Percentiles rank a stretch among this genome's conserved stretches.
Evolutionary conservation across 2,797 vertebrate genomes (phyloP).

Genomic region (Pseudochromis fuscus): DNA sequence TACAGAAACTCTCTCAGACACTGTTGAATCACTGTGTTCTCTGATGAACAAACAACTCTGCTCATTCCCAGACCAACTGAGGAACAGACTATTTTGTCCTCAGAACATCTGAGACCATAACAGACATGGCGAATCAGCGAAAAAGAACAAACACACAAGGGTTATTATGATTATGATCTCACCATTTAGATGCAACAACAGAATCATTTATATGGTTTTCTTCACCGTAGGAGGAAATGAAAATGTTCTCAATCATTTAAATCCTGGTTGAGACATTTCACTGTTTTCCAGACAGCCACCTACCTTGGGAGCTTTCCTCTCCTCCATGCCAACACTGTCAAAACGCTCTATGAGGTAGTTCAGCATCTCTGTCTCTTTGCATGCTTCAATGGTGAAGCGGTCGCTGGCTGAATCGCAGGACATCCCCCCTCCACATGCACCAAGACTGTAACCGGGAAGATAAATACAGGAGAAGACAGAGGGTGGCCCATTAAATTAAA

Average conservation of each 20-base stretch:
- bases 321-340: conserved; percentile 99
- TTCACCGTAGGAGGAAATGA: background rate
- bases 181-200: background rate
- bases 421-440: conserved; percentile 90
- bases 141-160: background rate
- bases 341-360: conserved; percentile 99
- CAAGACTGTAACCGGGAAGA: conserved; percentile 83
- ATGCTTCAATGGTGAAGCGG: conserved; percentile 96
- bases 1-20: conserved; percentile 30
- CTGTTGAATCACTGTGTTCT: conserved; percentile 36
- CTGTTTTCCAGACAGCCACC: background rate
- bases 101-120: no score
- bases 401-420: conserved; percentile 92
- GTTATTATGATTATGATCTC: background rate
- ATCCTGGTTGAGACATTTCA: background rate
- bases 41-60: conserved; percentile 2
- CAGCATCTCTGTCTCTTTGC: conserved; percentile 99
- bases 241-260: background rate
- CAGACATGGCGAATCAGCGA: no score
- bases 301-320: conserved; percentile 99
- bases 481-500: conserved; percentile 34
- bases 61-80: conserved; percentile 32
- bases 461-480: conserved; percentile 41
- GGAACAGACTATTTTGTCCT: no score
- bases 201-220: background rate